Conservation (phyloP, 2,113 vertebrate species). For the Sula dactylatra region DNA sequence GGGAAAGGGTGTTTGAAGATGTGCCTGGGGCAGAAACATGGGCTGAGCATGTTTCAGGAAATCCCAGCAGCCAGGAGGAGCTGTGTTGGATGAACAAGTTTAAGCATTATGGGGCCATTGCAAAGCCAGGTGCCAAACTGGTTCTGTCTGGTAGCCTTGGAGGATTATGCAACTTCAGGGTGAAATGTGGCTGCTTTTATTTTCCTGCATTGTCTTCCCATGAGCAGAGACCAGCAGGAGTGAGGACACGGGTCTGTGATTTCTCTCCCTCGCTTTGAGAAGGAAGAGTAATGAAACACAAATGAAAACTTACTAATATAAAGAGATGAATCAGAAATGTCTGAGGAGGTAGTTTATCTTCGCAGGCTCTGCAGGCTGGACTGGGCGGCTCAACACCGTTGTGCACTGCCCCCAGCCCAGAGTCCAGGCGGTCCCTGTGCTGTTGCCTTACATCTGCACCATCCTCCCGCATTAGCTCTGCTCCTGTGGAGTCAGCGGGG, state of each 20-base stretch:
- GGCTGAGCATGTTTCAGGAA: background rate
- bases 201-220: background rate
- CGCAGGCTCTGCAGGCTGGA: background rate
- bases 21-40: background rate
- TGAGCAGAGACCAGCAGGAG: background rate
- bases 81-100: background rate
- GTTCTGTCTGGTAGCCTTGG: background rate
- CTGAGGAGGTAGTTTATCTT: background rate
- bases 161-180: background rate
- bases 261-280: fast-evolving
- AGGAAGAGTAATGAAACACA: background rate
- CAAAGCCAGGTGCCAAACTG: background rate
- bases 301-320: background rate
- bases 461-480: background rate
- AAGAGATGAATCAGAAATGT: background rate
- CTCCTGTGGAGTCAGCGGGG: background rate
- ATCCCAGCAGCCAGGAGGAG: background rate
- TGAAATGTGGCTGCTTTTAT: background rate
- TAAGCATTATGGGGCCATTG: background rate
- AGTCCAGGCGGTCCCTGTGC: background rate
- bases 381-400: background rate
- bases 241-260: background rate
- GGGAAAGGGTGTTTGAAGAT: background rate
- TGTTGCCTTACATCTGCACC: background rate
- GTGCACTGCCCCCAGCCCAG: background rate